Percentiles rank a stretch among this genome's conserved stretches.
phyloP scores from a whole-genome alignment of 2,797 vertebrate species.

The Spinus olivaceus region DNA sequence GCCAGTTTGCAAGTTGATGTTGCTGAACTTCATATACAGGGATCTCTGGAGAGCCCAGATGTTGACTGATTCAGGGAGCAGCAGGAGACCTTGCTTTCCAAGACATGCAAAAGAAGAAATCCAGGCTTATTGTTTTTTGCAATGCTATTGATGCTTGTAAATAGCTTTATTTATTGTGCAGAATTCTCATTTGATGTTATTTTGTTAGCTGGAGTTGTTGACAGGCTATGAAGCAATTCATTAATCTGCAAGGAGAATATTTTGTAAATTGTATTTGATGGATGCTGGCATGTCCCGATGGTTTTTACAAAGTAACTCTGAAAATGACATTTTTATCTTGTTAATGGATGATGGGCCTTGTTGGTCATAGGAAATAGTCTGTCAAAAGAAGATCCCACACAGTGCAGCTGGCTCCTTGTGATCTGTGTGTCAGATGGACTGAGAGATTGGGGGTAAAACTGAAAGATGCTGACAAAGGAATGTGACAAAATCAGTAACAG shows the following conservation, averaged over 20 bases:
- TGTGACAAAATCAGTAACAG: neutral
- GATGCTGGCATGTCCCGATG: neutral
- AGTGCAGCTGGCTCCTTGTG: neutral
- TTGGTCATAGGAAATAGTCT: neutral
- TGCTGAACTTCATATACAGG: neutral
- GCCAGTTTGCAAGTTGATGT: neutral
- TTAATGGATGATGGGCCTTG: neutral
- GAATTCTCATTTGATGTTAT: neutral
- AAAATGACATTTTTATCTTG: neutral
- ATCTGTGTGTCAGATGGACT: neutral
- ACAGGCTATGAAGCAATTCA: neutral
- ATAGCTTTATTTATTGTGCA: neutral
- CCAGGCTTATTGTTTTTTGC: neutral
- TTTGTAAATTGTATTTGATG: neutral
- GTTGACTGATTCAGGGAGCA: neutral
- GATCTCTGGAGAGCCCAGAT: neutral
- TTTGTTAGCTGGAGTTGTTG: neutral
- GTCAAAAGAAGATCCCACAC: neutral
- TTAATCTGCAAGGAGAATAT: neutral
- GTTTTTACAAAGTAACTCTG: neutral
- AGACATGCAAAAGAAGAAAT: neutral
- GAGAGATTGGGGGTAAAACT: neutral
- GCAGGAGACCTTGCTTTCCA: neutral
- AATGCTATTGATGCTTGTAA: neutral
- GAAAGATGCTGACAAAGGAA: neutral